phyloP scores from a whole-genome alignment of 2,888 invertebrate species.

The Peribatodes rhomboidaria region DNA sequence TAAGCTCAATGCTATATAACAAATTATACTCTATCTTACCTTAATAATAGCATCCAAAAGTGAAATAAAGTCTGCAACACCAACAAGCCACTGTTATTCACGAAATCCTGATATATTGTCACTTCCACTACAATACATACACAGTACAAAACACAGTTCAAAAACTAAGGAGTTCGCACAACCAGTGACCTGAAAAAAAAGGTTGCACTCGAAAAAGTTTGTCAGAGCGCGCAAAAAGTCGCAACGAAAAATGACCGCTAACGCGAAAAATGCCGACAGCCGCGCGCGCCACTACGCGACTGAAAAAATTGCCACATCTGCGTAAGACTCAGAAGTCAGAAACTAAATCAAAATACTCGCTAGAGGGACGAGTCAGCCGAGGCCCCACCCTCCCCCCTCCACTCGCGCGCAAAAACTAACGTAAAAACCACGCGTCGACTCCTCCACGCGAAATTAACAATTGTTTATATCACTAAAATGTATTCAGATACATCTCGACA shows the following conservation, averaged over 20 bases:
- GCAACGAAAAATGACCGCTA: slow-evolving; percentile 60
- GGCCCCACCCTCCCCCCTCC: slow-evolving; percentile 85
- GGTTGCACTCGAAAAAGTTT: slow-evolving; percentile 60
- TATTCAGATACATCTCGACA: slow-evolving; percentile 72
- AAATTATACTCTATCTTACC: slow-evolving; percentile 62
- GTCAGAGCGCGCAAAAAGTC: slow-evolving; percentile 63
- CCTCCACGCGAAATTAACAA: slow-evolving; percentile 80
- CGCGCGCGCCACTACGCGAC: slow-evolving; percentile 84
- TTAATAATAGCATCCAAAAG: slow-evolving; percentile 80
- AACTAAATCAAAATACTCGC: slow-evolving; percentile 86
- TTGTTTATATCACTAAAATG: slow-evolving; percentile 80
- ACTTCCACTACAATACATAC: slow-evolving; percentile 58
- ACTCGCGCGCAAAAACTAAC: slow-evolving; percentile 82
- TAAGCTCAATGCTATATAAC: no score
- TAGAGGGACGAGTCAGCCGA: slow-evolving; percentile 83
- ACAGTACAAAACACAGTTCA: slow-evolving; percentile 56
- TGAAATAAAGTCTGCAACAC: slow-evolving; percentile 52
- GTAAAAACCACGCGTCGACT: slow-evolving; percentile 79
- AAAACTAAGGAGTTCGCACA: slow-evolving; percentile 52
- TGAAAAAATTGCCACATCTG: slow-evolving; percentile 85
- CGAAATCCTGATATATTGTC: slow-evolving; percentile 68
- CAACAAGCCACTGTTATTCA: slow-evolving; percentile 61
- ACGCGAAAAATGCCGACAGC: slow-evolving; percentile 67
- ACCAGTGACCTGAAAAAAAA: slow-evolving; percentile 65
- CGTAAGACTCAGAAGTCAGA: slow-evolving; percentile 85